Evolutionary conservation across 2,113 vertebrate species (phyloP).

Genomic region (Synodontis membranacea): DNA sequence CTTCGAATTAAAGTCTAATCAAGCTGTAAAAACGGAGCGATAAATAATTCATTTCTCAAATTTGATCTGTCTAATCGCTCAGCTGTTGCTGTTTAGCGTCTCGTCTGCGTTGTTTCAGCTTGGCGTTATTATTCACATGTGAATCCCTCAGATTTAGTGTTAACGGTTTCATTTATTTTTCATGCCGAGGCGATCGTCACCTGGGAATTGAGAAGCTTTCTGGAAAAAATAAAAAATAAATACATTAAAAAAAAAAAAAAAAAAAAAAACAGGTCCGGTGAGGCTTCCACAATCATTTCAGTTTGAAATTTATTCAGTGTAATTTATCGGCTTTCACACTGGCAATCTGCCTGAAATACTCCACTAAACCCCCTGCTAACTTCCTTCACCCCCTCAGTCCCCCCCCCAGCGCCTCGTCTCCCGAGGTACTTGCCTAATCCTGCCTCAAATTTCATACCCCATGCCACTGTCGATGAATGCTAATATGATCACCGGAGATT

Average conservation of each 20-base stretch:
- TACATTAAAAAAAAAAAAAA: too few relatives aligned
- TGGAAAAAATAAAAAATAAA: too few relatives aligned
- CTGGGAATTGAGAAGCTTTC: constrained; percentile 31
- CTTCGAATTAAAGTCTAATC: background rate
- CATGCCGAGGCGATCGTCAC: background rate
- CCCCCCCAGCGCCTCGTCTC: constrained; percentile 28
- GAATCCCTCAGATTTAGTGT: constrained; percentile 30
- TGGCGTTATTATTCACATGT: constrained; percentile 39
- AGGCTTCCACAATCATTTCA: constrained; percentile 45
- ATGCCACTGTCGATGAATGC: constrained; percentile 42
- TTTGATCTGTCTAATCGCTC: background rate
- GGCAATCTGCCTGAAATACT: constrained; percentile 44
- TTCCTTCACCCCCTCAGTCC: background rate
- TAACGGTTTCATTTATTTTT: constrained; percentile 39
- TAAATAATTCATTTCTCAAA: background rate
- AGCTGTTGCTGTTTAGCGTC: background rate
- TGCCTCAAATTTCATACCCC: constrained; percentile 50
- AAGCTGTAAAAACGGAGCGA: background rate
- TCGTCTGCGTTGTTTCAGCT: background rate
- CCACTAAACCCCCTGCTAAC: background rate
- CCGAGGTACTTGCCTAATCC: constrained; percentile 45
- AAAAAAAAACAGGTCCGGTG: constrained; percentile 22
- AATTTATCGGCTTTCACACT: constrained; percentile 42
- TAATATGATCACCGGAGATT: constrained; percentile 56
- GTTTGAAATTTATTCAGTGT: constrained; percentile 46